Conservation (phyloP, 2,113 vertebrate genomes). For the Acanthochromis polyacanthus region DNA sequence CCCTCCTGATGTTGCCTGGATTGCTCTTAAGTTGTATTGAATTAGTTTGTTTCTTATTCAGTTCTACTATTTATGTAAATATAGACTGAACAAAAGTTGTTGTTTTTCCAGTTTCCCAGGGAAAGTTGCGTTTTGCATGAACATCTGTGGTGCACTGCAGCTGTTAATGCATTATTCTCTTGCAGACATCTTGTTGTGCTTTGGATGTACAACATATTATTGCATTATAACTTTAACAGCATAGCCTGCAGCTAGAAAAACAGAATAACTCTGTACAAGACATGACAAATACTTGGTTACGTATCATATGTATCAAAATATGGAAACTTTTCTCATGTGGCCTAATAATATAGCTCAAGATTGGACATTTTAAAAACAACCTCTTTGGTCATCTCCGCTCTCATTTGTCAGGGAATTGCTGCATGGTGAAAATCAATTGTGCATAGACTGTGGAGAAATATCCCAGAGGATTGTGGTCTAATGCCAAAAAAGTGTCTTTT, state of each 20-base stretch:
- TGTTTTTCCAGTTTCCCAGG: neutral
- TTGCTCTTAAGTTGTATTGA: neutral
- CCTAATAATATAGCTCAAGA: conserved; percentile 15
- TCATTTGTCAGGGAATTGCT: conserved; percentile 21
- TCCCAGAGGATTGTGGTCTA: conserved; percentile 19
- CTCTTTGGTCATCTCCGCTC: conserved; percentile 7
- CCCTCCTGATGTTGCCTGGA: neutral
- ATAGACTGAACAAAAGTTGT: neutral
- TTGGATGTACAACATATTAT: neutral
- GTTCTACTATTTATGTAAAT: neutral
- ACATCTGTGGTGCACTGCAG: neutral
- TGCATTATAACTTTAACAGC: neutral
- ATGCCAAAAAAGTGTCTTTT: conserved; percentile 13
- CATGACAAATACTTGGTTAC: neutral
- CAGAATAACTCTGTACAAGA: neutral
- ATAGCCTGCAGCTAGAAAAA: neutral
- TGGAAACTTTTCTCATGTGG: conserved; percentile 1
- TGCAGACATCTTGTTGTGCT: neutral
- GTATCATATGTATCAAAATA: neutral
- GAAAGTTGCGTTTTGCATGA: neutral
- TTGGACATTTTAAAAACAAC: conserved; percentile 20
- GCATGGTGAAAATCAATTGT: conserved; percentile 4
- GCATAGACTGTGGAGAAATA: conserved; percentile 14
- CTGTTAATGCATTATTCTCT: neutral
- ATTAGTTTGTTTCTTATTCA: neutral